Conservation (phyloP, 2,888 invertebrate species). For the Sesamia inferens region DNA sequence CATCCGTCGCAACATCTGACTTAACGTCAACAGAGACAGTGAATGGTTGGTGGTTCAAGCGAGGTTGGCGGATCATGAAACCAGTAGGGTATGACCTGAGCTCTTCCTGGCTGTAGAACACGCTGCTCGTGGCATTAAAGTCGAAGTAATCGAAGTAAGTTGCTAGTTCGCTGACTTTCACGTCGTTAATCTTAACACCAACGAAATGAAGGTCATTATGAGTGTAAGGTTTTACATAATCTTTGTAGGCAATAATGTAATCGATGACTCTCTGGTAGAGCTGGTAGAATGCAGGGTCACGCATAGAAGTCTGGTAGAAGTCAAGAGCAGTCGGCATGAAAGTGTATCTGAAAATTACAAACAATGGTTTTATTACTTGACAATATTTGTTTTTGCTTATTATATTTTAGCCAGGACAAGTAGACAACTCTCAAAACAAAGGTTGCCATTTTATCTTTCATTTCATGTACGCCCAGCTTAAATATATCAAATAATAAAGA, state of each 20-base stretch:
- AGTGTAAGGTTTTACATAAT: conserved; percentile 90
- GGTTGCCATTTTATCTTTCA: too few species aligned
- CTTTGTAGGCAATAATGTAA: conserved; percentile 91
- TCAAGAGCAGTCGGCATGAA: conserved; percentile 90
- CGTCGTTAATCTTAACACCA: conserved; percentile 91
- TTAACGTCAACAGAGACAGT: conserved; percentile 90
- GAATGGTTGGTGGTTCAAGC: conserved; percentile 93
- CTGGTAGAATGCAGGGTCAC: conserved; percentile 94
- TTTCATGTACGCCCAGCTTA: not conserved
- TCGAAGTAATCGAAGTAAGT: conserved; percentile 93
- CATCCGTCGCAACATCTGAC: conserved; percentile 90
- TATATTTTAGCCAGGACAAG: not conserved
- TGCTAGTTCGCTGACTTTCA: conserved; percentile 90
- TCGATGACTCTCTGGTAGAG: conserved; percentile 91
- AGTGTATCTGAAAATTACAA: conserved; percentile 72
- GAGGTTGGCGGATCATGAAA: conserved; percentile 91
- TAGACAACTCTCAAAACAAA: too few species aligned
- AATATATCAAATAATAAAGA: not conserved
- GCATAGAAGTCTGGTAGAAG: conserved; percentile 91
- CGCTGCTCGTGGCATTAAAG: conserved; percentile 90
- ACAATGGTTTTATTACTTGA: not conserved
- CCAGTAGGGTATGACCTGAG: conserved; percentile 77
- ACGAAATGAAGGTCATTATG: conserved; percentile 89
- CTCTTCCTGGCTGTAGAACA: conserved; percentile 75
- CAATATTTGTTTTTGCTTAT: not conserved